phyloP scores from a whole-genome alignment of 2,797 vertebrate genomes.

The Phoeniculus purpureus region DNA sequence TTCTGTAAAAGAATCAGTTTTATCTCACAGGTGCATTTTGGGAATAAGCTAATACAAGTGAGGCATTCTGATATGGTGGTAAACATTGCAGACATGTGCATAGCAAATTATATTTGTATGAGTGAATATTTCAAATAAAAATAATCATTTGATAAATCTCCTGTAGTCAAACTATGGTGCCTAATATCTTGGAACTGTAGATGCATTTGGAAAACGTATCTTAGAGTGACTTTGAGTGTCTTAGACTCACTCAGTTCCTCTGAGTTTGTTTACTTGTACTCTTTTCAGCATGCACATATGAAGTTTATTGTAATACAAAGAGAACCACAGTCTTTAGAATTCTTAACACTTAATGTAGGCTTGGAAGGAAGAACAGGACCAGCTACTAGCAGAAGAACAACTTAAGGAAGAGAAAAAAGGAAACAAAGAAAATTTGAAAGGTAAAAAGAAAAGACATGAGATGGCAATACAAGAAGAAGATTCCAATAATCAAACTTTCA shows the following conservation, averaged over 20 bases:
- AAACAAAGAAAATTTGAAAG: conserved; percentile 43
- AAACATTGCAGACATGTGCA: not conserved
- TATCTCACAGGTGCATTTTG: not conserved
- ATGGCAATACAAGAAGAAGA: not conserved
- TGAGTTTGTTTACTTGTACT: not conserved
- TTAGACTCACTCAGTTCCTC: not conserved
- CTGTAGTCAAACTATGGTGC: not conserved
- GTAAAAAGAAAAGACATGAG: conserved; percentile 61
- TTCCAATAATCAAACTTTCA: conserved; percentile 34
- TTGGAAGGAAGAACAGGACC: conserved; percentile 86
- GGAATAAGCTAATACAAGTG: not conserved
- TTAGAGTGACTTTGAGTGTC: not conserved
- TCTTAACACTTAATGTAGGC: conserved; percentile 77
- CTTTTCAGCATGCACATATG: not conserved
- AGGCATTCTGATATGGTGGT: not conserved
- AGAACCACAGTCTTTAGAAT: not conserved
- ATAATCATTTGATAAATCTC: not conserved
- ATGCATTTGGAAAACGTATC: not conserved
- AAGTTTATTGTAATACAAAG: not conserved
- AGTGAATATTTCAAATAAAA: not conserved
- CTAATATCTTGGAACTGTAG: not conserved
- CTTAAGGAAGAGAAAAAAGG: conserved; percentile 79
- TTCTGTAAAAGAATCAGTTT: not conserved
- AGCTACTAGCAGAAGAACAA: conserved; percentile 80
- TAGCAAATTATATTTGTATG: not conserved